phyloP scores from a whole-genome alignment of 2,797 vertebrate species.

The Pseudomugil gertrudae region DNA sequence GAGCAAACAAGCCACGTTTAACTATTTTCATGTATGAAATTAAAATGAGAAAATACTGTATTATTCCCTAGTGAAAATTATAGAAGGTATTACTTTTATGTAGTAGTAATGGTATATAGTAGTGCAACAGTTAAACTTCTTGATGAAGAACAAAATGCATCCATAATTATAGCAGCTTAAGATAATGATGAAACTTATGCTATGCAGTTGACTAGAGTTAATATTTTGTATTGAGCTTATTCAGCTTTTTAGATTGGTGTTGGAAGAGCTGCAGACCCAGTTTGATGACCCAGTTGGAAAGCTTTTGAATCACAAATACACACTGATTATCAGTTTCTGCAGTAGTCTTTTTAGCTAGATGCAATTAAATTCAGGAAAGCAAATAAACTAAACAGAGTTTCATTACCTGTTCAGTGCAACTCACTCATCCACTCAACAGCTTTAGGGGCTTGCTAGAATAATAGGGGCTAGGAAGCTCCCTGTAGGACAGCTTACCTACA shows the following conservation, averaged over 20 bases:
- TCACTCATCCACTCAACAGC: conserved; percentile 8
- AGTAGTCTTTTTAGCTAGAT: not conserved
- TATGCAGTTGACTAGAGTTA: conserved; percentile 17
- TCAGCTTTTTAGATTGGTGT: conserved; percentile 46
- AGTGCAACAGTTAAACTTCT: not conserved
- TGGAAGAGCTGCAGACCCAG: conserved; percentile 35
- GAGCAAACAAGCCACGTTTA: not conserved
- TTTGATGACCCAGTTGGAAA: conserved; percentile 37
- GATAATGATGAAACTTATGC: conserved; percentile 30
- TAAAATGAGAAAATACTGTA: too few relatives aligned
- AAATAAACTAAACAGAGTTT: conserved; percentile 10
- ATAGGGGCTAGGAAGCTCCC: not conserved
- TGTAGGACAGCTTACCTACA: not conserved
- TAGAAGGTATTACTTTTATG: too few relatives aligned
- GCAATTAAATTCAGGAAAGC: conserved; percentile 12
- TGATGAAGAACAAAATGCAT: conserved; percentile 9
- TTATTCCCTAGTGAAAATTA: too few relatives aligned
- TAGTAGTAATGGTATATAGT: too few relatives aligned
- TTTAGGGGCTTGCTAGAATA: not conserved
- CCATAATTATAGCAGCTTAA: conserved; percentile 15
- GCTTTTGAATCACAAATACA: conserved; percentile 15
- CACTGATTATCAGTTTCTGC: conserved; percentile 6
- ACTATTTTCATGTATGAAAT: not conserved
- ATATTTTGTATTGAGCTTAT: conserved; percentile 35
- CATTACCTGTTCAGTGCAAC: not conserved